Base-by-base conservation (phyloP, 2,888 invertebrate species). In the Cistogaster globosa region DNA sequence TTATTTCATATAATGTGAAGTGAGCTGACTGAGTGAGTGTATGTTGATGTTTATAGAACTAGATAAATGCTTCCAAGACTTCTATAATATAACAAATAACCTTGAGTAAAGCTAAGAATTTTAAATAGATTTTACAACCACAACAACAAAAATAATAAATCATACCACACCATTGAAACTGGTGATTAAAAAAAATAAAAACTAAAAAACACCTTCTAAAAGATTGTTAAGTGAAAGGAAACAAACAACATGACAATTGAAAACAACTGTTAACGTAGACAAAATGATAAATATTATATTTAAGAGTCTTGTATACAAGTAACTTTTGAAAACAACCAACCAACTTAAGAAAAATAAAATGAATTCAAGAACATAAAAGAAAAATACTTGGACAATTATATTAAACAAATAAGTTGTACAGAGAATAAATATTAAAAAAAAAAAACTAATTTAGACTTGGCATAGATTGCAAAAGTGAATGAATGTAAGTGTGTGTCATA, bases 301-400 rank as follows among this genome's bases (percentile, higher is more conserved):
- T 42, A 12, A 42, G 2, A 2, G 11, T 42, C 12, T 42, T 42
- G 32, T 6, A 3, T 5, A 7, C 32, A 7, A 32, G 32, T 32
- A 32, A 32, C 32, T 32, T 32, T 32, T 32, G 5, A 32, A 32
- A 12, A n/a, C 14, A 48, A 42, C 53, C 22, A 12, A 42, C 2
- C 42, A 42, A 42, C 1, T 42, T 42, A 3, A 12, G 1, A 12
- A 3, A 12, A 9, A 11, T 1, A 42, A 42, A 42, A 42, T 7
- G 12, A 74, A 55, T 75, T 71, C 79, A 80, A 84, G 67, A 79
- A 79, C 79, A 53, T 71, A 69, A 51, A 58, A 74, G 38, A 53
- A 36, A 68, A 32, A 74, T 16, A 65, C 14, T 58, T 60, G 55
- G n/a, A 62, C 67, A 83, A 48, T 32, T 16, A 53, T 51, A 53